phyloP scores from a whole-genome alignment of 2,888 invertebrate species.

The Melanophora roralis region DNA sequence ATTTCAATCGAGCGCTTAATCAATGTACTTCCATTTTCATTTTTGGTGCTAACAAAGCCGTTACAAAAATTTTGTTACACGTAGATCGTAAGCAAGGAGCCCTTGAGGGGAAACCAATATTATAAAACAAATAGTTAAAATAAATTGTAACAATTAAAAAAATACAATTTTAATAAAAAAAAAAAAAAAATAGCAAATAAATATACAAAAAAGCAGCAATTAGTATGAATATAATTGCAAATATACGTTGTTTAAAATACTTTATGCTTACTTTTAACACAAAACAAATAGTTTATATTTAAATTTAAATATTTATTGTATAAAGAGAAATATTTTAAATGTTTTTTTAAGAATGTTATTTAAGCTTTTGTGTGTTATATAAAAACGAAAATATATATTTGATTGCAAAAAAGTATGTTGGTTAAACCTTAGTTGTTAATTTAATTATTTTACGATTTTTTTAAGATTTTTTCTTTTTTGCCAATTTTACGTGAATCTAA shows the following conservation, averaged over 20 bases:
- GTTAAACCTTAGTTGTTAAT: conserved; percentile 48
- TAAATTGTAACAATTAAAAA: not conserved
- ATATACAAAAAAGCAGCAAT: conserved; percentile 43
- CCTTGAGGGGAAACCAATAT: not conserved
- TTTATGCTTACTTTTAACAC: conserved; percentile 1
- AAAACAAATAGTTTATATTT: conserved; percentile 24
- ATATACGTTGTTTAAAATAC: not conserved
- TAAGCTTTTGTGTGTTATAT: not conserved
- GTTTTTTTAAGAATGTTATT: not conserved
- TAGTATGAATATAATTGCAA: not conserved
- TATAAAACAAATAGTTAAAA: not conserved
- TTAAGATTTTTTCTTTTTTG: not conserved
- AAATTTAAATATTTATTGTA: not conserved
- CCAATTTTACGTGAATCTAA: conserved; percentile 1
- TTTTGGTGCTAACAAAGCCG: conserved; percentile 31
- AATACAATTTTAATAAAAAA: not conserved
- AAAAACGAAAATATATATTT: conserved; percentile 21
- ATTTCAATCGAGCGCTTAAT: not conserved
- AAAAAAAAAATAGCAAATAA: conserved; percentile 48
- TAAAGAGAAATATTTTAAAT: not conserved
- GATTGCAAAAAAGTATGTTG: conserved; percentile 25
- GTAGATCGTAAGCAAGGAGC: not conserved
- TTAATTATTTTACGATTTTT: not conserved
- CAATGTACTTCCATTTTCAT: not conserved
- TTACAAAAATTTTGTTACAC: not conserved